Percentiles rank a stretch among this genome's conserved stretches.
Evolutionary conservation across 2,113 vertebrate species (phyloP).

Genomic region (Hystrix brachyura): DNA sequence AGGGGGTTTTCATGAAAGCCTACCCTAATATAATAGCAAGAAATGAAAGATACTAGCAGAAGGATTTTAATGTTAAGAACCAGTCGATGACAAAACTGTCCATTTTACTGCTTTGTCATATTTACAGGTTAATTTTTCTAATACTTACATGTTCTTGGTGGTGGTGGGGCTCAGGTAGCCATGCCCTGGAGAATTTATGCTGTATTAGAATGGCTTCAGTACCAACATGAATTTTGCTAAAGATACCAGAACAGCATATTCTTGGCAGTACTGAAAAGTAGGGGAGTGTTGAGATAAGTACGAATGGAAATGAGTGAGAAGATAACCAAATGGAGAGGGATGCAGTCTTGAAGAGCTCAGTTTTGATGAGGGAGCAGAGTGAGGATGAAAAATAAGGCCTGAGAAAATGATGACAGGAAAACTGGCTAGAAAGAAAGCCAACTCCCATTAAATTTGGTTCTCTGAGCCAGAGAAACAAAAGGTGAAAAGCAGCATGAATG

Average conservation of each 20-base stretch:
- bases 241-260: not conserved
- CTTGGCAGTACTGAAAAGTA: constrained; percentile 11
- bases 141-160: not conserved
- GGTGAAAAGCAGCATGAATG: not conserved
- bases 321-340: not conserved
- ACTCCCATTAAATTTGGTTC: not conserved
- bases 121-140: constrained; percentile 26
- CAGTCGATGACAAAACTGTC: not conserved
- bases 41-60: not conserved
- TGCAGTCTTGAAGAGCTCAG: not conserved
- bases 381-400: not conserved
- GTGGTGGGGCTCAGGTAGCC: not conserved
- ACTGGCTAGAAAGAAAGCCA: not conserved
- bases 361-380: not conserved
- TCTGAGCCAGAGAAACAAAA: not conserved
- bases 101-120: constrained; percentile 9
- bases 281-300: not conserved
- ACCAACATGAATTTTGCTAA: not conserved
- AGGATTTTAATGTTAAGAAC: not conserved
- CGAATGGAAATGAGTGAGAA: not conserved
- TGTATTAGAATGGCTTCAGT: not conserved
- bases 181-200: not conserved
- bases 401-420: not conserved
- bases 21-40: not conserved
- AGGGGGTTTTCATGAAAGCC: not conserved